Evolutionary conservation across 2,888 invertebrate genomes (phyloP).

Genomic region (Neelides folsomi): DNA sequence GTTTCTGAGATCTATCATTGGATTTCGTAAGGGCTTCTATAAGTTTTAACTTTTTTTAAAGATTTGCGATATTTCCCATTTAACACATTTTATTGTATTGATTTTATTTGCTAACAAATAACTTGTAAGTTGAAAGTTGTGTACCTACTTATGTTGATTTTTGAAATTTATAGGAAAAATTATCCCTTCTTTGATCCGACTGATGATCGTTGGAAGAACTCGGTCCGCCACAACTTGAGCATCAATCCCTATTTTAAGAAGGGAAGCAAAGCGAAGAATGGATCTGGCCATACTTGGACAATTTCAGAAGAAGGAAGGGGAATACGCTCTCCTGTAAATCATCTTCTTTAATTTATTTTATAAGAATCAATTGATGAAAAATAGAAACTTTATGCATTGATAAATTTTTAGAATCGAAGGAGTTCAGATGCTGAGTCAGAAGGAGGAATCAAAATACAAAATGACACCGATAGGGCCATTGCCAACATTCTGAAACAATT

Average conservation of each 20-base stretch:
- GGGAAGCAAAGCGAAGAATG: slow-evolving; percentile 70
- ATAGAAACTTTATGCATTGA: background rate
- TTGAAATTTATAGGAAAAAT: slow-evolving; percentile 56
- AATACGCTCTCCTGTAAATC: slow-evolving; percentile 15
- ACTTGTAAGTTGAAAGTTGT: no score
- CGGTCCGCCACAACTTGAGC: slow-evolving; percentile 75
- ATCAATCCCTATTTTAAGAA: slow-evolving; percentile 85
- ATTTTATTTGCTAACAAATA: no score
- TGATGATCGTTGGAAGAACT: slow-evolving; percentile 87
- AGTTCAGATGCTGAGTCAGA: slow-evolving; percentile 6
- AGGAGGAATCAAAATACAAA: slow-evolving; percentile 14
- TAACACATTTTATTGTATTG: no score
- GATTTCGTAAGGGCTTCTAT: slow-evolving; percentile 63
- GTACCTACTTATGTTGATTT: no score
- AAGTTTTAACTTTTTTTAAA: background rate
- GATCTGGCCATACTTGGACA: slow-evolving; percentile 81
- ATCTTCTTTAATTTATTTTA: background rate
- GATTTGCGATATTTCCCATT: no score
- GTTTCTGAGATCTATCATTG: slow-evolving; percentile 84
- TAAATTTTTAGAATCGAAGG: background rate
- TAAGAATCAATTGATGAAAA: background rate
- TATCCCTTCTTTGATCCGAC: slow-evolving; percentile 79
- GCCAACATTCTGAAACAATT: slow-evolving; percentile 12
- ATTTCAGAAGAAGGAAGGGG: slow-evolving; percentile 44
- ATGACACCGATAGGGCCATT: slow-evolving; percentile 19